Conservation (phyloP, 1,140 invertebrate species). For the Marisa cornuarietis region DNA sequence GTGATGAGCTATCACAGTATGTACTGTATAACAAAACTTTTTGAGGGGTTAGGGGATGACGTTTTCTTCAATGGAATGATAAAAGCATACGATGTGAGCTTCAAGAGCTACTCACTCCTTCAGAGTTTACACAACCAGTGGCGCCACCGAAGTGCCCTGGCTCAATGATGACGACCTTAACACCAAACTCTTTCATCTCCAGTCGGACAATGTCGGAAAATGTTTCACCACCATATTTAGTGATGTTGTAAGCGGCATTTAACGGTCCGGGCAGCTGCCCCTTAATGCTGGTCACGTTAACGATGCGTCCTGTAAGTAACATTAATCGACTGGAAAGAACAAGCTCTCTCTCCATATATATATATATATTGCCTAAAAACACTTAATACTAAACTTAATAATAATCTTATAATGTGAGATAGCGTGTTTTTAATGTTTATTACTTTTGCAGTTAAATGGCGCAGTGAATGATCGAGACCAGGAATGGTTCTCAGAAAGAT, state of each 20-base stretch:
- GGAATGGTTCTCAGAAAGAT: no score
- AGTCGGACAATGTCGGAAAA: slow-evolving; percentile 58
- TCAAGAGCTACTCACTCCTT: slow-evolving; percentile 19
- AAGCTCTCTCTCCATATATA: no score
- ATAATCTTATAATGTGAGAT: no score
- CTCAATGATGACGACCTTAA: slow-evolving; percentile 62
- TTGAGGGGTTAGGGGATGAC: no score
- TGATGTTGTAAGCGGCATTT: slow-evolving; percentile 79
- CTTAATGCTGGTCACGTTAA: slow-evolving; percentile 85
- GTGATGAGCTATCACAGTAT: no score
- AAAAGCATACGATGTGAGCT: not conserved
- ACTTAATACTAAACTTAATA: no score
- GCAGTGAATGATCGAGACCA: no score
- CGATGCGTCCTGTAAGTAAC: slow-evolving; percentile 71
- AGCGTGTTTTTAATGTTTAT: no score
- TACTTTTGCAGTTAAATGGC: no score
- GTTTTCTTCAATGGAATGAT: no score
- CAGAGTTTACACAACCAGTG: slow-evolving; percentile 44
- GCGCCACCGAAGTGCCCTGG: slow-evolving; percentile 64
- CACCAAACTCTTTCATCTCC: slow-evolving; percentile 63
- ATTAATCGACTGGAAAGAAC: no score
- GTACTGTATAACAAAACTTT: no score
- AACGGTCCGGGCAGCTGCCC: slow-evolving; percentile 76
- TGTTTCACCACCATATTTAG: slow-evolving; percentile 78
- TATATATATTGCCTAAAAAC: not conserved